phyloP scores from a whole-genome alignment of 2,888 invertebrate species.

The Atherix ibis region DNA sequence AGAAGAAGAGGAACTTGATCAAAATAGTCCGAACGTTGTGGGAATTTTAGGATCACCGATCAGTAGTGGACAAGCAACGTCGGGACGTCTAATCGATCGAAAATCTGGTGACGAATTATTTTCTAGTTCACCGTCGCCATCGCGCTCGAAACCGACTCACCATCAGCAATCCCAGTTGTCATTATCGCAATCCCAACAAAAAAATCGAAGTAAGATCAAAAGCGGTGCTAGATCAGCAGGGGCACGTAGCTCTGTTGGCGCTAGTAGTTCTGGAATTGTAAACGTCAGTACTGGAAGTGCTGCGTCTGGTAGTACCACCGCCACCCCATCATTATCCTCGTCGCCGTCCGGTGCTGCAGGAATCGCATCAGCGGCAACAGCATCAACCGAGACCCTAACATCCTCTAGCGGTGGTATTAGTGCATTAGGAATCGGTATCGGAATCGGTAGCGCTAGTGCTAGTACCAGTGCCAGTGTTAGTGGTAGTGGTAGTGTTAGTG shows the following conservation, averaged over 20 bases:
- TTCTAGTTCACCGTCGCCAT: conserved; percentile 28
- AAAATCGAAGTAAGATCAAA: conserved; percentile 29
- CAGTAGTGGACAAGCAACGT: conserved; percentile 9
- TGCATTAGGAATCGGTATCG: conserved; percentile 22
- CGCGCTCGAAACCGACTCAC: too few species aligned
- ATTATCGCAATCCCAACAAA: conserved; percentile 30
- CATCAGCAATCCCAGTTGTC: too few species aligned
- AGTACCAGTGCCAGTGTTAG: conserved; percentile 17
- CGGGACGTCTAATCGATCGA: too few species aligned
- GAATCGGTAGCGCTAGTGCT: conserved; percentile 16
- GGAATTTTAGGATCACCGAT: conserved; percentile 18
- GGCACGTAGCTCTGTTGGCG: neutral
- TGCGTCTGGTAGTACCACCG: neutral
- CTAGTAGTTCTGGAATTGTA: neutral
- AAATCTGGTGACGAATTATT: conserved; percentile 16
- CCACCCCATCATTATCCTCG: too few species aligned
- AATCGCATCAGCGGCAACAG: conserved; percentile 20
- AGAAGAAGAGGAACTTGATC: conserved; percentile 54
- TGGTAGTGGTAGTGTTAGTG: conserved; percentile 18
- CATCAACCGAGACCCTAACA: conserved; percentile 25
- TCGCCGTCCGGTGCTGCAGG: too few species aligned
- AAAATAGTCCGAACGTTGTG: conserved; percentile 22
- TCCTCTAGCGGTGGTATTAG: conserved; percentile 16
- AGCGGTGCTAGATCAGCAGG: conserved; percentile 6
- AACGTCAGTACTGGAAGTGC: neutral